phyloP scores from a whole-genome alignment of 2,888 invertebrate genomes.

The Drosophila meridiana region DNA sequence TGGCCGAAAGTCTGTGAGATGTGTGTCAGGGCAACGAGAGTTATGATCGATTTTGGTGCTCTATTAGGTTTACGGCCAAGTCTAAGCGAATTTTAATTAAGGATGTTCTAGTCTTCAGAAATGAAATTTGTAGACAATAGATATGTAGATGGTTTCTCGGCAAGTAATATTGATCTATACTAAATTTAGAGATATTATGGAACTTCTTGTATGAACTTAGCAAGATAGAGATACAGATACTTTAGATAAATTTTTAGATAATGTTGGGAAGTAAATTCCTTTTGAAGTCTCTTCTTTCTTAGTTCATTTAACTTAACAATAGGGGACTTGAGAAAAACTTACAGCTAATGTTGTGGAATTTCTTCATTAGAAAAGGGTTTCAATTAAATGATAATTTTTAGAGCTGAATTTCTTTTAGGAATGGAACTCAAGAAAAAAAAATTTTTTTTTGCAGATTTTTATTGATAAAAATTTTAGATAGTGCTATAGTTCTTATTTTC shows the following conservation, averaged over 20 bases:
- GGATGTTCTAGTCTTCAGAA: not conserved
- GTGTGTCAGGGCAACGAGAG: conserved; percentile 17
- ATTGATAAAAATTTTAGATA: no score
- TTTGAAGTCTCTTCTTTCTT: no score
- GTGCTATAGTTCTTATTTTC: not conserved
- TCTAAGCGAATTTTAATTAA: not conserved
- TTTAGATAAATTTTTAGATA: not conserved
- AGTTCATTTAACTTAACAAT: no score
- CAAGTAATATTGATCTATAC: not conserved
- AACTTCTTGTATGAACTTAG: not conserved
- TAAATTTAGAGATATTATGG: not conserved
- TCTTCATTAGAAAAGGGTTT: no score
- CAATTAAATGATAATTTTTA: no score
- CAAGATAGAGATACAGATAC: not conserved
- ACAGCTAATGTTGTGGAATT: no score
- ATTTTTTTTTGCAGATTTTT: no score
- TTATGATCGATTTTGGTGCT: conserved; percentile 4
- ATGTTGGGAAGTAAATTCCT: no score
- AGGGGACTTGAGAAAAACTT: no score
- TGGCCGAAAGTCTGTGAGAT: not conserved
- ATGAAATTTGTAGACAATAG: not conserved
- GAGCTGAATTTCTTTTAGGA: no score
- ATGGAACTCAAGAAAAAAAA: no score
- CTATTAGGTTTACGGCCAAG: not conserved
- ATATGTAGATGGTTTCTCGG: not conserved